These are phyloP conservation scores for Drosophila kikkawai DNA, from an alignment of 1,140 invertebrate genomes.

Conservation along the genomic window DNA sequence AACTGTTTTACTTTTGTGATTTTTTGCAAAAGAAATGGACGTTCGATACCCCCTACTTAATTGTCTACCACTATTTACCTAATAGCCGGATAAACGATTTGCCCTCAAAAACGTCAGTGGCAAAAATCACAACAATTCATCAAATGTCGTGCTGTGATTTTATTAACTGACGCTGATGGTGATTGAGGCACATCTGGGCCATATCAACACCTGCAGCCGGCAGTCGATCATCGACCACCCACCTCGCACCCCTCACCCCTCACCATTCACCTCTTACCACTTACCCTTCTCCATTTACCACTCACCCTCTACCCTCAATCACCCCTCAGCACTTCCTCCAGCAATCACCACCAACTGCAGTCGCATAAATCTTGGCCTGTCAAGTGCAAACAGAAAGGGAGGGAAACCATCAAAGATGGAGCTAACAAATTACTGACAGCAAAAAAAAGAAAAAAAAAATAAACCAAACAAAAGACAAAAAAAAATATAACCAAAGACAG, in stretches of 20 bases:
- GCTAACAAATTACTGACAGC: conserved; percentile 54
- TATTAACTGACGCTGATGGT: conserved; percentile 81
- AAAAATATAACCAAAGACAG: conserved; percentile 10
- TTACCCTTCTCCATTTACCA: not conserved
- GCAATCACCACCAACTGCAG: conserved; percentile 55
- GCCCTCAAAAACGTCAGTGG: conserved; percentile 56
- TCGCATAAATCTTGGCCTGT: conserved; percentile 74
- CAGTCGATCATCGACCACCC: conserved; percentile 39
- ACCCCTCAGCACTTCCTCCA: conserved; percentile 10
- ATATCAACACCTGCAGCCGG: conserved; percentile 69
- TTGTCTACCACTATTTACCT: conserved; percentile 36
- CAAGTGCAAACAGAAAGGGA: conserved; percentile 39
- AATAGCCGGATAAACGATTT: conserved; percentile 68
- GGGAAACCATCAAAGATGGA: conserved; percentile 48
- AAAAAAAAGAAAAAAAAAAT: conserved; percentile 9
- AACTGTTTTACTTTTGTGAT: no score
- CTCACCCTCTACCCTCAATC: not conserved
- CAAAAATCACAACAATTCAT: conserved; percentile 74
- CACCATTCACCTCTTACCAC: not conserved
- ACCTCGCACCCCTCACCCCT: not conserved
- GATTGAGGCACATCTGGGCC: conserved; percentile 78
- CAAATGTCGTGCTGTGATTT: conserved; percentile 74
- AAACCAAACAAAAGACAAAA: conserved; percentile 7
- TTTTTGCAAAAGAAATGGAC: no score
- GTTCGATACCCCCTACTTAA: not conserved